Conservation (phyloP, 2,888 invertebrate species). For the Synergus itoensis region DNA sequence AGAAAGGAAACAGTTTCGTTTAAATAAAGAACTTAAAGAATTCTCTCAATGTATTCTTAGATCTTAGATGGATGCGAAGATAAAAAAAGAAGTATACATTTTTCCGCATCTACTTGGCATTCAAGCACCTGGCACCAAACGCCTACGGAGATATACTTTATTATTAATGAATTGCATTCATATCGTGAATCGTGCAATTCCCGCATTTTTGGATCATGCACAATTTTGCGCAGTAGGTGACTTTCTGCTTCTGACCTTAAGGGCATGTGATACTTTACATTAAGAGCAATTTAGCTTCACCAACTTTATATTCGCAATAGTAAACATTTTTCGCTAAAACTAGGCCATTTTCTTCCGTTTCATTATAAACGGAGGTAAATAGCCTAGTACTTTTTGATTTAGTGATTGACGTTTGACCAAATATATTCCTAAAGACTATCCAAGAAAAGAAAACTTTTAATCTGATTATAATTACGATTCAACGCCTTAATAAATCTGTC, state of each 20-base stretch:
- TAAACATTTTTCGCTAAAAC: no score
- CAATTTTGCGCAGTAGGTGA: neutral
- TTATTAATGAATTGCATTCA: neutral
- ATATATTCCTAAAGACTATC: no score
- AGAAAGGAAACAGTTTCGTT: neutral
- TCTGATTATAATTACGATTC: neutral
- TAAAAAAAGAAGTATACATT: neutral
- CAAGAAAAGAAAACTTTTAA: no score
- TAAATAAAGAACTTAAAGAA: neutral
- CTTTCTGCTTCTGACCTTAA: neutral
- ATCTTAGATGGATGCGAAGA: neutral
- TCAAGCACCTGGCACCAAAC: neutral
- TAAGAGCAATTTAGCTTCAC: no score
- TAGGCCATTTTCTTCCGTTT: no score
- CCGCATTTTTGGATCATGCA: neutral
- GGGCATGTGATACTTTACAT: no score
- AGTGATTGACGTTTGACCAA: neutral
- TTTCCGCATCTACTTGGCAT: constrained; percentile 6
- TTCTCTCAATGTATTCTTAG: neutral
- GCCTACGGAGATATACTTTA: neutral
- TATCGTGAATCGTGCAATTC: no score
- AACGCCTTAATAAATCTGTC: neutral
- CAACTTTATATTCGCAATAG: neutral
- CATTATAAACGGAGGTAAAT: no score
- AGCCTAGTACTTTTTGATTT: neutral